Percentiles rank a stretch among this genome's conserved stretches.
phyloP scores from a whole-genome alignment of 1,140 invertebrate genomes.

The Charaxes varanes region DNA sequence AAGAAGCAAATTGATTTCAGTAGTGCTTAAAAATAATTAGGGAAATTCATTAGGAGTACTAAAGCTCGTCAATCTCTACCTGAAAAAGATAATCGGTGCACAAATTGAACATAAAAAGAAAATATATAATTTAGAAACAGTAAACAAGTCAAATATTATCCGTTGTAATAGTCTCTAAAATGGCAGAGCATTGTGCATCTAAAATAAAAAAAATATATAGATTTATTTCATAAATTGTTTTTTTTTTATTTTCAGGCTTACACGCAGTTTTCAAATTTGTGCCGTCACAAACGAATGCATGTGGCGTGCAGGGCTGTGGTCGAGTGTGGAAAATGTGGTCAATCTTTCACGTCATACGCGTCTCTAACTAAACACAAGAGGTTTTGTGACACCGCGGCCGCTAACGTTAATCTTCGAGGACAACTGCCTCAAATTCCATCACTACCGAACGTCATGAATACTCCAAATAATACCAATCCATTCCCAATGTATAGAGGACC shows the following conservation, averaged over 20 bases:
- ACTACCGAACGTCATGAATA: constrained; percentile 72
- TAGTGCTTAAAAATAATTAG: no score
- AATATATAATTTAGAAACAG: no score
- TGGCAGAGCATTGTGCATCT: no score
- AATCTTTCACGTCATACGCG: constrained; percentile 92
- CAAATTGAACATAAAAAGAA: no score
- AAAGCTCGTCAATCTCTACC: no score
- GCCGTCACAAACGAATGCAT: constrained; percentile 99
- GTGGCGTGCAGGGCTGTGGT: constrained; percentile 90
- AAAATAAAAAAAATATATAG: no score
- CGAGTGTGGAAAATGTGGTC: constrained; percentile 93
- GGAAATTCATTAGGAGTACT: no score
- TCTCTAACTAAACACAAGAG: constrained; percentile 89
- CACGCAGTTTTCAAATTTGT: constrained; percentile 99
- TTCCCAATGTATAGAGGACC: constrained; percentile 79
- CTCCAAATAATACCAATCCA: constrained; percentile 74
- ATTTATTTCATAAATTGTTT: constrained; percentile 16
- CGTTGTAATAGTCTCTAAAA: no score
- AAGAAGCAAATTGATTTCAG: no score
- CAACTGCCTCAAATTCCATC: constrained; percentile 66
- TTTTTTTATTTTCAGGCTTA: constrained; percentile 87
- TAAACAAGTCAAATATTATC: no score
- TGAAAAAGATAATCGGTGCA: no score
- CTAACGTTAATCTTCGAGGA: constrained; percentile 63
- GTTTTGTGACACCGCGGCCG: constrained; percentile 82